phyloP scores from a whole-genome alignment of 2,888 invertebrate species.

The Abrostola triplasia region DNA sequence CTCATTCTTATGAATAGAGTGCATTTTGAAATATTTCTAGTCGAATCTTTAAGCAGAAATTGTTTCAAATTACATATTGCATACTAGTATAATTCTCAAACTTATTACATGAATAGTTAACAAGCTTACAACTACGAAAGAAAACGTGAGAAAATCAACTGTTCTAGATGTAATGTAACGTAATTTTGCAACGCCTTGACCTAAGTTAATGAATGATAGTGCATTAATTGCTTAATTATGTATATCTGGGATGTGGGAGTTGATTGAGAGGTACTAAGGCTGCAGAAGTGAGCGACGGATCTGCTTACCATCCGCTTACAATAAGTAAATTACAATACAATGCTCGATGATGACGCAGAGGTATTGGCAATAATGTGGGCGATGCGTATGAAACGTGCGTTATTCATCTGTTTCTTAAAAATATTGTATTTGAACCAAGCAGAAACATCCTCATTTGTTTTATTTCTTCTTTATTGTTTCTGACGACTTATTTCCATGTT shows the following conservation, averaged over 20 bases:
- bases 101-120: constrained; percentile 2
- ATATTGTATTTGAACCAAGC: background rate
- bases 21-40: too few relatives aligned
- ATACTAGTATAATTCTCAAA: background rate
- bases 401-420: background rate
- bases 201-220: constrained; percentile 28
- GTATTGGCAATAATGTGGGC: background rate
- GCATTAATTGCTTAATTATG: constrained; percentile 26
- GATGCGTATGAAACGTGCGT: background rate
- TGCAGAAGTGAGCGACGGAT: constrained; percentile 6
- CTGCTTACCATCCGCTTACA: constrained; percentile 5
- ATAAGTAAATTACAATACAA: background rate
- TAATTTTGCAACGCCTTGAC: constrained; percentile 31
- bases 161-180: constrained; percentile 21
- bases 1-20: too few relatives aligned
- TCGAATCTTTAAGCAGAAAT: too few relatives aligned
- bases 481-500: too few relatives aligned
- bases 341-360: background rate
- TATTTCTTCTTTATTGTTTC: too few relatives aligned
- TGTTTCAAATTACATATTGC: too few relatives aligned
- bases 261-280: constrained; percentile 24
- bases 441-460: too few relatives aligned
- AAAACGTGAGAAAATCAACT: constrained; percentile 40
- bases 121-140: constrained; percentile 10
- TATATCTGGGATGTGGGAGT: constrained; percentile 38